These are phyloP conservation scores for Lepus americanus DNA, from an alignment of 2,113 vertebrate species.

Conservation along the genomic window DNA sequence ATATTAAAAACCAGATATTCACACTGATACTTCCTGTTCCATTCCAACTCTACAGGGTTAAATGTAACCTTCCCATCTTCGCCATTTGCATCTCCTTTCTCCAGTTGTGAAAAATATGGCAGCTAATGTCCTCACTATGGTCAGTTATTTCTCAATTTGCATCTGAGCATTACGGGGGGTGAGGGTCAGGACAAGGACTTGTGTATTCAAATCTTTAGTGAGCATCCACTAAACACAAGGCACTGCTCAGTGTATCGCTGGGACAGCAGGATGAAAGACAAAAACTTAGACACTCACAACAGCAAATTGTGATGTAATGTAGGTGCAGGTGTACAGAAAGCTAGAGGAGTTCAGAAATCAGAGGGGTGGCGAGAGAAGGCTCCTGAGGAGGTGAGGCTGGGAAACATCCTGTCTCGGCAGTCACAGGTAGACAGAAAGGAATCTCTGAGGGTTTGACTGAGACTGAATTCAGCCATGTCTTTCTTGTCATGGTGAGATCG, in stretches of 20 bases:
- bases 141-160: not conserved
- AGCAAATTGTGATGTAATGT: accelerated
- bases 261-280: not conserved
- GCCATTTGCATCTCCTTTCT: not conserved
- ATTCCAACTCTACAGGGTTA: not conserved
- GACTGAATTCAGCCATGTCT: not conserved
- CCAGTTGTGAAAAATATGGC: not conserved
- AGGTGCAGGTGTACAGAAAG: not conserved
- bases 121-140: not conserved
- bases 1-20: not conserved
- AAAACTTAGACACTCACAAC: accelerated
- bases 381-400: not conserved
- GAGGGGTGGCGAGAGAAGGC: not conserved
- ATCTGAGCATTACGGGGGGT: too few relatives aligned
- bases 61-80: not conserved
- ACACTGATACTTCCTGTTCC: not conserved
- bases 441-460: not conserved
- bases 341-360: accelerated
- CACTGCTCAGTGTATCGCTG: too few relatives aligned
- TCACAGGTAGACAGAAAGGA: not conserved
- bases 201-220: not conserved
- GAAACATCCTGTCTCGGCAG: accelerated
- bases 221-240: not conserved
- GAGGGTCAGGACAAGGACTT: too few relatives aligned
- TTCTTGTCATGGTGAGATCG: constrained; percentile 89